Base-by-base conservation (phyloP, 2,113 vertebrate species). In the Machaerirhynchus nigripectus region DNA sequence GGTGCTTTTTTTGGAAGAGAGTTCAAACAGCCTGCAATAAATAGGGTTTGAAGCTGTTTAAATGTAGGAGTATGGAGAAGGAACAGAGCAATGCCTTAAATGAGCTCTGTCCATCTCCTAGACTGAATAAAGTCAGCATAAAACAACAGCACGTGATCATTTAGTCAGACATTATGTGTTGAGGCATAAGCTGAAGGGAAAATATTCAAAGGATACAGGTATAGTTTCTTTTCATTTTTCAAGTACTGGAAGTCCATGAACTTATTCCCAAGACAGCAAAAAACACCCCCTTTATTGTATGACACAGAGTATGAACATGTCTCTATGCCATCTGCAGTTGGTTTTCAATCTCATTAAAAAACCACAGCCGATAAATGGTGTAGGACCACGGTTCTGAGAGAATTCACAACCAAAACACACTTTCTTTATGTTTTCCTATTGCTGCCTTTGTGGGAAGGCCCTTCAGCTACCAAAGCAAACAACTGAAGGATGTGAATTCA, bases 401-500 rank as follows among this genome's bases (percentile, higher is more conserved):
- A 88, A 90, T 75, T 68, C 92, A 56, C 53, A 77, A 74, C 37
- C 81, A 68, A 84, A 89, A 86, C 19, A 69, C n/a, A 84, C 46
- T 81, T 89, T 57, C 31, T 13, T 53, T 28, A 74, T 64, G 79
- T 88, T 93, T 95, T 76, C 67, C 82, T 86, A 35, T 27, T 44
- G 21, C n/a, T 97, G 84, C 69, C 53, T 95, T 88, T 93, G 65
- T 93, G 59, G 44, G 94, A 94, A 28, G 78, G 63, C 70, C 57
- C 71, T 87, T 84, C 50, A 96, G 86, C 75, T 63, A 73, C 50
- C 80, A 80, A 69, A 92, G 73, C 46, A 94, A 97, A 90, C 71
- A 94, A 91, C 10, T 74, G 82, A 95, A 90, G 87, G 90, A 95
- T 88, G 92, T 87, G 95, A 97, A 93, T 91, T 93, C 90, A 93